Percentiles rank a stretch among this genome's conserved stretches.
Conservation (phyloP, 1,140 invertebrate genomes). For the Neuroterus valhalla region DNA sequence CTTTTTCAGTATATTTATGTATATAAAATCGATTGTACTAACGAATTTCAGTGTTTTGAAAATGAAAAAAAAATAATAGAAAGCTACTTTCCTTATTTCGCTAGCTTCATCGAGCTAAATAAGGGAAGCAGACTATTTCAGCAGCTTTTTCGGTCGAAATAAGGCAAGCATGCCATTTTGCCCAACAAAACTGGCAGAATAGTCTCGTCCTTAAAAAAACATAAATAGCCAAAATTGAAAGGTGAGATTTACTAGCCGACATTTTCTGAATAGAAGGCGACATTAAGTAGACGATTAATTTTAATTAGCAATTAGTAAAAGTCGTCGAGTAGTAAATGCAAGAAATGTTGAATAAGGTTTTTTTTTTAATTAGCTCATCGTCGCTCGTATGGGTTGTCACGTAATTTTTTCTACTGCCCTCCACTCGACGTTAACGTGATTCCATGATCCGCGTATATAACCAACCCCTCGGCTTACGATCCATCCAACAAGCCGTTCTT, state of each 20-base stretch:
- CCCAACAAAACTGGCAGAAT: no score
- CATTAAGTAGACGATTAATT: constrained; percentile 4
- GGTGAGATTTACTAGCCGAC: background rate
- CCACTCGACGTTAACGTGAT: constrained; percentile 54
- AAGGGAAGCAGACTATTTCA: no score
- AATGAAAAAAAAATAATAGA: no score
- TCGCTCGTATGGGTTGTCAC: constrained; percentile 42
- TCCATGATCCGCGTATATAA: constrained; percentile 50
- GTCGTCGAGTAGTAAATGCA: background rate
- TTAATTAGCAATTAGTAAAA: constrained; percentile 25
- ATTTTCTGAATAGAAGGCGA: background rate
- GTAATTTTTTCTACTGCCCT: constrained; percentile 51
- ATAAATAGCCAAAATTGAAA: no score
- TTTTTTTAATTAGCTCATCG: constrained; percentile 11
- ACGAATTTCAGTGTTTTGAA: no score
- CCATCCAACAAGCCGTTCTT: constrained; percentile 40
- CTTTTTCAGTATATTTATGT: no score
- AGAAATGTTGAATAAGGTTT: background rate
- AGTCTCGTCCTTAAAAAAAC: no score
- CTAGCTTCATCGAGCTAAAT: no score
- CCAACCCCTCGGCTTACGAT: constrained; percentile 54
- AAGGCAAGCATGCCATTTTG: no score
- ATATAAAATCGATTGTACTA: no score
- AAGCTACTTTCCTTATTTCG: no score
- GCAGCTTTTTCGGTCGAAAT: no score